phyloP scores from a whole-genome alignment of 30 jellyfish, hydroid and myxozoan genomes.

The Aurelia sp. region DNA sequence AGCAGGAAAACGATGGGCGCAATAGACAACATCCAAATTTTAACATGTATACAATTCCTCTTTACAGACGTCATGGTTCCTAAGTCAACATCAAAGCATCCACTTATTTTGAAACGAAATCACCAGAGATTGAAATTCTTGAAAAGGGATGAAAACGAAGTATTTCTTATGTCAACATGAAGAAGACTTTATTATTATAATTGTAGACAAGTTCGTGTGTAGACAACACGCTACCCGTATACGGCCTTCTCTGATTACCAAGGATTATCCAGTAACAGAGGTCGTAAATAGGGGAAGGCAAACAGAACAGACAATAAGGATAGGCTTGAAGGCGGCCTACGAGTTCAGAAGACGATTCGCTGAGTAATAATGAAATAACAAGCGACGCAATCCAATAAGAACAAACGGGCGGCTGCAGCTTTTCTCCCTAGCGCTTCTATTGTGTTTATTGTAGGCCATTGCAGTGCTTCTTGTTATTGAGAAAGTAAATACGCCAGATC shows the following conservation, averaged over 20 bases:
- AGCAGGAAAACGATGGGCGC: no score
- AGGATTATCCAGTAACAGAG: slow-evolving; percentile 47
- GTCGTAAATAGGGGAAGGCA: slow-evolving; percentile 13
- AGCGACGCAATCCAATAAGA: slow-evolving; percentile 53
- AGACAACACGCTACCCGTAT: slow-evolving; percentile 56
- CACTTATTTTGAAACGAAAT: no score
- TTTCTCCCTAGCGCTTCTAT: slow-evolving; percentile 42
- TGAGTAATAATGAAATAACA: slow-evolving; percentile 45
- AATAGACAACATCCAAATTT: no score
- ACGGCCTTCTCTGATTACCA: slow-evolving; percentile 37
- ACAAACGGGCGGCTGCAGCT: slow-evolving; percentile 49
- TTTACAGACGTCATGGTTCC: no score
- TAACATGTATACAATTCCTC: no score
- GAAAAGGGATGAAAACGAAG: neutral
- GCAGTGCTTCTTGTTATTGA: slow-evolving; percentile 19
- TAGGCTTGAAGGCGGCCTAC: slow-evolving; percentile 20
- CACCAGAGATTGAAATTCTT: no score
- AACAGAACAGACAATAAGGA: slow-evolving; percentile 30
- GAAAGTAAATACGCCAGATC: slow-evolving; percentile 48
- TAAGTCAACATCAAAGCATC: no score
- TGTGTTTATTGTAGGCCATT: slow-evolving; percentile 24
- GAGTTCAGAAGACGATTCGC: slow-evolving; percentile 19
- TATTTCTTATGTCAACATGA: slow-evolving; percentile 40
- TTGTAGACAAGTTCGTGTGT: slow-evolving; percentile 42
- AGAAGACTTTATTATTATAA: slow-evolving; percentile 33